Conservation (phyloP, 2,797 vertebrate species). For the Acanthurus leucopareius region DNA sequence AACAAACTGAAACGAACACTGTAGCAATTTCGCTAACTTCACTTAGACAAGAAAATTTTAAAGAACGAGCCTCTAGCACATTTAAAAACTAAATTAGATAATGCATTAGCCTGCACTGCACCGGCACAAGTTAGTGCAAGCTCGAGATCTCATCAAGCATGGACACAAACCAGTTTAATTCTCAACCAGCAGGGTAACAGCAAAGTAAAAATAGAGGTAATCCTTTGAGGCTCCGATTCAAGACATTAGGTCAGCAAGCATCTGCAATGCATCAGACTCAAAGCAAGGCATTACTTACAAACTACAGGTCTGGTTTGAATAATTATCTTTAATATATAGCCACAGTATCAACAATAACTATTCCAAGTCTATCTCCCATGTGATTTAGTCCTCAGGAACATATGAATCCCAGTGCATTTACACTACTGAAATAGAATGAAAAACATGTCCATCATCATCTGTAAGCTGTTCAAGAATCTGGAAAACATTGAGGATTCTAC, state of each 20-base stretch:
- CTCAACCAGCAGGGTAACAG: neutral
- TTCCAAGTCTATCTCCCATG: neutral
- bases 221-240: neutral
- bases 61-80: neutral
- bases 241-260: neutral
- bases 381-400: conserved; percentile 3
- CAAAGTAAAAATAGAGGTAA: neutral
- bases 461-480: neutral
- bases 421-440: neutral
- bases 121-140: neutral
- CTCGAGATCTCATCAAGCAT: neutral
- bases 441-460: neutral
- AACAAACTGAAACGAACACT: neutral
- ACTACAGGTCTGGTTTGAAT: neutral
- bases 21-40: neutral
- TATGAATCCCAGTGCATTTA: neutral
- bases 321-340: neutral
- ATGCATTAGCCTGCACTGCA: neutral
- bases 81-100: neutral
- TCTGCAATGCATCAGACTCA: neutral
- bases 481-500: neutral
- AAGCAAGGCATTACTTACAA: neutral
- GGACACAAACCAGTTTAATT: conserved; percentile 3
- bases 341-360: neutral
- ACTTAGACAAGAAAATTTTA: neutral